Conservation (phyloP, 2,113 vertebrate species). For the Lasiurus cinereus region DNA sequence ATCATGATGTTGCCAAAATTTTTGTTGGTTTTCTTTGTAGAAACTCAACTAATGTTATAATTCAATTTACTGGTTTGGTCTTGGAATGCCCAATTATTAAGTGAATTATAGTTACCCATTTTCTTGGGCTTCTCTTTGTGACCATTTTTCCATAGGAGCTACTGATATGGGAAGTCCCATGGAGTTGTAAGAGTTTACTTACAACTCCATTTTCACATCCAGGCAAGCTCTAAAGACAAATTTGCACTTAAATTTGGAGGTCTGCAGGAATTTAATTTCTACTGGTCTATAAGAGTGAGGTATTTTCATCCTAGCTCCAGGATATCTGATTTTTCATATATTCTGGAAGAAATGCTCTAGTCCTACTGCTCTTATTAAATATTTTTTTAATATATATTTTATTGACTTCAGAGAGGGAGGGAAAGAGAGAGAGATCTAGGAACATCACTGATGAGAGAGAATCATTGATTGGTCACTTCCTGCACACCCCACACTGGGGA, state of each 20-base stretch:
- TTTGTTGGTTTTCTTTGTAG: constrained; percentile 29
- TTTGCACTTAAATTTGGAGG: not conserved
- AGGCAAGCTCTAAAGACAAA: constrained; percentile 14
- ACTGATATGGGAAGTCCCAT: not conserved
- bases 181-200: not conserved
- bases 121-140: constrained; percentile 51
- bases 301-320: not conserved
- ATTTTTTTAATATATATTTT: not conserved
- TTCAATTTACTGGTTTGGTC: constrained; percentile 28
- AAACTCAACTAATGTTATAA: constrained; percentile 23
- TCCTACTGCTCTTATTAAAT: constrained; percentile 8
- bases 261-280: not conserved
- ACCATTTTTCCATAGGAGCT: not conserved
- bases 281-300: not conserved
- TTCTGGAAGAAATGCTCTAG: not conserved
- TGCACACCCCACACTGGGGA: too few species aligned
- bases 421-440: too few species aligned
- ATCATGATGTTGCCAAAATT: constrained; percentile 6
- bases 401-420: too few species aligned
- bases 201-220: not conserved
- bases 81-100: not conserved
- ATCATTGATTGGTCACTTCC: too few species aligned
- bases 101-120: not conserved
- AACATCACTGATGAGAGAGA: too few species aligned
- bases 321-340: constrained; percentile 41